Evolutionary conservation across 2,797 vertebrate genomes (phyloP).

Genomic region (Otolemur crassicaudatus): DNA sequence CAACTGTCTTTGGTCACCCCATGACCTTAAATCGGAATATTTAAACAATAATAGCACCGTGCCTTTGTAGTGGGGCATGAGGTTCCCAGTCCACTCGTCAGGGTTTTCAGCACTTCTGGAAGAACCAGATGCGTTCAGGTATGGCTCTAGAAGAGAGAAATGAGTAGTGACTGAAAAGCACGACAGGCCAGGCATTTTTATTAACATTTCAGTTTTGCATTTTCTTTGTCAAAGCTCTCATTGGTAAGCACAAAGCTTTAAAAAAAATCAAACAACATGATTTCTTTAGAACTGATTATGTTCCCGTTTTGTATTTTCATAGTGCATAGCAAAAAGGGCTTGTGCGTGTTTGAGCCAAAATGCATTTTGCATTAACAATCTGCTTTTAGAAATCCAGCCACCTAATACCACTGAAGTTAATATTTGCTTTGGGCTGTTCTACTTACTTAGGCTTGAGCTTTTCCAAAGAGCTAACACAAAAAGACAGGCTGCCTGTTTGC

Average conservation of each 20-base stretch:
- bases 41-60: neutral
- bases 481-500: conserved; percentile 71
- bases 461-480: conserved; percentile 75
- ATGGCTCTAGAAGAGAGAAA: conserved; percentile 9
- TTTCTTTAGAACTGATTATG: neutral
- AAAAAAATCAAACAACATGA: neutral
- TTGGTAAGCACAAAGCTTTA: conserved; percentile 10
- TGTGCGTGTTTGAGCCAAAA: conserved; percentile 70
- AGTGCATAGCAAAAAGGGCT: neutral
- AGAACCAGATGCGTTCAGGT: neutral
- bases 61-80: neutral
- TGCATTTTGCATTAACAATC: conserved; percentile 65
- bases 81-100: neutral
- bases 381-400: conserved; percentile 71
- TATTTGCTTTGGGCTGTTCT: conserved; percentile 82
- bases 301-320: neutral
- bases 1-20: neutral
- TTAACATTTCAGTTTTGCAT: neutral
- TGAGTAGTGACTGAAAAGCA: neutral
- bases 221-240: conserved; percentile 13
- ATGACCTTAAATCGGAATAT: neutral
- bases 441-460: conserved; percentile 79
- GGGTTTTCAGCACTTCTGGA: conserved; percentile 1
- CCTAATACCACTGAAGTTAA: conserved; percentile 60
- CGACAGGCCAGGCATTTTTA: neutral